Evolutionary conservation across 2,888 invertebrate species (phyloP), one percentile per base, ranked within the genome.

Genomic region (Drosophila rellima): DNA sequence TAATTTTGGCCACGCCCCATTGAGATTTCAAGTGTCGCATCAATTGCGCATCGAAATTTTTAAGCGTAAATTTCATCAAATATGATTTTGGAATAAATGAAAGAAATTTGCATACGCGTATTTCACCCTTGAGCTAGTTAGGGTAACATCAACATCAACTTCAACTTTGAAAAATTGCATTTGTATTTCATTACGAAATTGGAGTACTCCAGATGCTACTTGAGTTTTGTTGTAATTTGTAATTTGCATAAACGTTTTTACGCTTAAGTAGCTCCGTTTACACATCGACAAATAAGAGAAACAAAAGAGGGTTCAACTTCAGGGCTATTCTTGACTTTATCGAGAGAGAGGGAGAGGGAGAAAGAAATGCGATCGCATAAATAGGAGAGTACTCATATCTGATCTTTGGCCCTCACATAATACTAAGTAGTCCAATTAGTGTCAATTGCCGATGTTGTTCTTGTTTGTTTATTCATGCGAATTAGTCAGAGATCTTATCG

Each of bases 1-100:
- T 80, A 85, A 89, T 86, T 85, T 85, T 76, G 37, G 55, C 57
- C 71, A 88, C 78, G 86, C 81, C 81, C 79, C 68, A 70, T 70
- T 82, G 85, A 48, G 66, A 71, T 67, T 64, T 81, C 45, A 44
- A 85, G 85, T 76, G 45, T 56, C 72, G 78, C 83, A 84, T 82
- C 86, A 82, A 90, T 90, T 88, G 73, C 88, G 84, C 82, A 90
- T 83, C 77, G 73, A 87, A 80, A 87, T 88, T 70, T 80, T 76
- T 75, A 37, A 62, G 69, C 69, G 48, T 85, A 78, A 87, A 85
- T 87, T 78, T 63, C 63, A 80, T 70, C 59, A 74, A 69, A 39
- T 29, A 33, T 42, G 11, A 29, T 31, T 44, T 33, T 44, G n/a
- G 10, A 8, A 20, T 17, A 35, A 60, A 57, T 47, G 23, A 3